Conservation (phyloP, 2,113 vertebrate genomes). For the Mixornis gularis region DNA sequence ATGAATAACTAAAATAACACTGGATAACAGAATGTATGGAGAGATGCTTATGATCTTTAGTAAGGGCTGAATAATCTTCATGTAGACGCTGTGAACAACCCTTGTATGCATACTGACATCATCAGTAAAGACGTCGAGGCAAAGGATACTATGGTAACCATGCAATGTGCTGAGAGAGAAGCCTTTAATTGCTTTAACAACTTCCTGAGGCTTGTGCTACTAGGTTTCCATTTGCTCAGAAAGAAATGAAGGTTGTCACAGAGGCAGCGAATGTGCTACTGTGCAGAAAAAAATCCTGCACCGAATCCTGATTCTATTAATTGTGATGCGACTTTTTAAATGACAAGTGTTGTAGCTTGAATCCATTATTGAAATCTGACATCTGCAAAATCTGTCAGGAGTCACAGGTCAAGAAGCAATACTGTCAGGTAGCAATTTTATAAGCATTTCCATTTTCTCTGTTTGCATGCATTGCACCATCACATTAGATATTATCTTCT, state of each 20-base stretch:
- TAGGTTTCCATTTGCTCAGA: constrained; percentile 69
- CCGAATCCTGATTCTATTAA: constrained; percentile 57
- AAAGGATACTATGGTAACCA: constrained; percentile 86
- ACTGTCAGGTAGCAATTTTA: constrained; percentile 7
- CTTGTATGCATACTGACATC: constrained; percentile 79
- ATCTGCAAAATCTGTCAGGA: constrained; percentile 24
- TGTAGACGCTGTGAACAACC: constrained; percentile 68
- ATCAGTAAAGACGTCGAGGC: constrained; percentile 72
- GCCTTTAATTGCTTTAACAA: constrained; percentile 82
- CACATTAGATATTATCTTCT: not conserved
- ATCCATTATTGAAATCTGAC: constrained; percentile 35
- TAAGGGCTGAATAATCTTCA: constrained; percentile 70
- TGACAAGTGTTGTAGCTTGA: constrained; percentile 40
- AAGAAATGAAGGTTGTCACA: constrained; percentile 68
- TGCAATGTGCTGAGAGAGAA: constrained; percentile 69
- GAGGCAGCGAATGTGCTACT: not conserved
- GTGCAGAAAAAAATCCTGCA: not conserved
- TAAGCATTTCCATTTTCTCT: constrained; percentile 22
- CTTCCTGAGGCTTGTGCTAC: constrained; percentile 72
- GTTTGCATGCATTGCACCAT: not conserved
- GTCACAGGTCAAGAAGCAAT: constrained; percentile 44
- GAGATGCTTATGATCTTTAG: constrained; percentile 48
- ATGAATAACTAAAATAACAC: constrained; percentile 20
- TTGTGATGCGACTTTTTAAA: constrained; percentile 47
- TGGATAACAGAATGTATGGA: not conserved